phyloP scores from a whole-genome alignment of 2,113 vertebrate species.

The Deroptyus accipitrinus region DNA sequence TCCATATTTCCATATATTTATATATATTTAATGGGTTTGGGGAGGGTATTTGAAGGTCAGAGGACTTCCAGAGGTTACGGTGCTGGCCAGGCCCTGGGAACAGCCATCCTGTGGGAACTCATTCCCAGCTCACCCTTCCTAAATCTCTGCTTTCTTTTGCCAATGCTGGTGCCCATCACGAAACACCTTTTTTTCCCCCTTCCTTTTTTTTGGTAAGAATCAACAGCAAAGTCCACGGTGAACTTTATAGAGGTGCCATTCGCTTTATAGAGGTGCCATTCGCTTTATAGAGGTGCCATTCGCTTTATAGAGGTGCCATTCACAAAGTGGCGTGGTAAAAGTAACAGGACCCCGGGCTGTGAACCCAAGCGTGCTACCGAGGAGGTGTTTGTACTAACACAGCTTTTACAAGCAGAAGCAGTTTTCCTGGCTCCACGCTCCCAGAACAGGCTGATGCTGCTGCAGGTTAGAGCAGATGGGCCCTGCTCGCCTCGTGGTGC shows the following conservation, averaged over 20 bases:
- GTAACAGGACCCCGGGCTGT: fast-evolving
- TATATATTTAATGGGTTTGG: constrained; percentile 2
- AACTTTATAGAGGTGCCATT: neutral
- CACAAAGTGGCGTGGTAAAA: neutral
- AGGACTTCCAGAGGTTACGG: neutral
- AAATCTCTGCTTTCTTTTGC: neutral
- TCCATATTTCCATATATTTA: constrained; percentile 42
- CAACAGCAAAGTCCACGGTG: fast-evolving
- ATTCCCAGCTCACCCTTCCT: neutral
- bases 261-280: neutral
- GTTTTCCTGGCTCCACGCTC: neutral
- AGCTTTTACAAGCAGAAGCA: neutral
- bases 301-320: neutral
- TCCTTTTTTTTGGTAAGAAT: neutral
- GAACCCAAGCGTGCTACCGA: neutral
- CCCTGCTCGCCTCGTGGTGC: fast-evolving
- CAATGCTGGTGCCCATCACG: fast-evolving
- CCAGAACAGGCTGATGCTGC: neutral
- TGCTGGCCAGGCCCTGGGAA: constrained; percentile 28
- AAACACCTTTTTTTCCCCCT: neutral
- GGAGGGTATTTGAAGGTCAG: constrained; percentile 53
- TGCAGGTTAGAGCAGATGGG: neutral
- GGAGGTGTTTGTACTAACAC: neutral
- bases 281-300: neutral
- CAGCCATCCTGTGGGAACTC: neutral